These are phyloP conservation scores for pig (Sus scrofa) DNA, from an alignment of 2,113 vertebrate species.

Conservation along the genomic window T2T-Sscrofa CM000824.6:103980001-103980500, in stretches of 20 bases:
- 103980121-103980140: background rate
- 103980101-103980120: conserved; percentile 24
- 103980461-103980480: background rate
- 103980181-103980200: too few relatives aligned
- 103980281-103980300: too few relatives aligned
- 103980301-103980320: too few relatives aligned
- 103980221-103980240: too few relatives aligned
- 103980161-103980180: too few relatives aligned
- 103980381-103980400: conserved; percentile 27
- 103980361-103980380: background rate
- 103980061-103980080: background rate
- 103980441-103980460: background rate
- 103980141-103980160: too few relatives aligned
- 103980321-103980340: too few relatives aligned
- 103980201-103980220: too few relatives aligned
- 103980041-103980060: background rate
- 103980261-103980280: too few relatives aligned
- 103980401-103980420: background rate
- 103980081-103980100: background rate
- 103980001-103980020: background rate
- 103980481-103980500: background rate
- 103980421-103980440: background rate
- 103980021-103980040: background rate
- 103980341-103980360: too few relatives aligned
- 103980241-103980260: too few relatives aligned